Evolutionary conservation across 1,140 invertebrate species (phyloP), one percentile per base, ranked within the genome.

Genomic region (Galleria mellonella): DNA sequence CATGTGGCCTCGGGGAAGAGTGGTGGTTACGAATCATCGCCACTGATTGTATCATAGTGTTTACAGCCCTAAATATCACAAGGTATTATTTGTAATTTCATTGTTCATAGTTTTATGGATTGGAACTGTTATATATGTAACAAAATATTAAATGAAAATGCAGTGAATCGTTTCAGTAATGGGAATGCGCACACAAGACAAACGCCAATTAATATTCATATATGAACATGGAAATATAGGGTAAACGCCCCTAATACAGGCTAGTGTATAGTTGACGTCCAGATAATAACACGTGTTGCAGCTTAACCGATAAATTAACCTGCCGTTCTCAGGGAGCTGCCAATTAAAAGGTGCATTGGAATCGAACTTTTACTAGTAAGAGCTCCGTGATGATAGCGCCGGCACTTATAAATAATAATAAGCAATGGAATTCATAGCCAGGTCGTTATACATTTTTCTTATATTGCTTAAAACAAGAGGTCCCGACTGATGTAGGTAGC

Each of bases 1-100:
- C 75, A 81, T 81, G 63, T 53, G 35, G 70, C 67, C 58, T 39
- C 51, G 46, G 53, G 62, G 63, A 47, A 58, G 45, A 9, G 35
- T 39, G 17, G 17, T 23, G 2, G 17, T 23, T 23, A 23, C 17
- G 17, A 23, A 45, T 49, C 32, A 39, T 40, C 30, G 42, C 13
- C 14, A 28, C 2, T 28, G 17, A 23, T 23, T 2, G 2, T 23
- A 23, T 23, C 17, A 23, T n/a, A n/a, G n/a, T n/a, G n/a, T n/a
- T n/a, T n/a, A n/a, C 17, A 23, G 17, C 6, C 17, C 17, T 23
- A 23, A 23, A 23, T 6, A 23, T 23, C 17, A 23, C 17, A 23
- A 23, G 6, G 17, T 23, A 23, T 23, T 23, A 3, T 23, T 23
- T 3, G 17, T 23, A 3, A 23, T 3, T 3, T 6, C 17, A 23